Conservation (phyloP, 2,888 invertebrate genomes). For the Sepiola atlantica region DNA sequence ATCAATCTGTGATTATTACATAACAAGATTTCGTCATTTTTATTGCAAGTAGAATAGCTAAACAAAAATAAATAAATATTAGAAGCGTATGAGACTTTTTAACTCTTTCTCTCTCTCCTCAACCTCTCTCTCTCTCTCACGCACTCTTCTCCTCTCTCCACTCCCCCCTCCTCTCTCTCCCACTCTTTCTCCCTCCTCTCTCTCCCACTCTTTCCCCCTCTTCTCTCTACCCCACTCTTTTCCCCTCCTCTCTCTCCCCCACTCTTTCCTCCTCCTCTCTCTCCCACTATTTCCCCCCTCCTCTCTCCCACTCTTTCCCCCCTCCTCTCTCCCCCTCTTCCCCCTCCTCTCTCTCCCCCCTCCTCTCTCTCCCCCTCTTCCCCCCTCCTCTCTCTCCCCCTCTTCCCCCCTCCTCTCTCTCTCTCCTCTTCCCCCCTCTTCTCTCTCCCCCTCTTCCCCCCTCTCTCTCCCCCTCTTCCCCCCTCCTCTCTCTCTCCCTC, state of each 20-base stretch:
- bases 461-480: no score
- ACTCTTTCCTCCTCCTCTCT: not conserved
- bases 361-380: not conserved
- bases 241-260: not conserved
- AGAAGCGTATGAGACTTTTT: no score
- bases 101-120: no score
- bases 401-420: not conserved
- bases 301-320: not conserved
- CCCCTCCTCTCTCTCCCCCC: no score
- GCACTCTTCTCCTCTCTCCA: accelerated
- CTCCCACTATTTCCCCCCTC: no score
- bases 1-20: no score
- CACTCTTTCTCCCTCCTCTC: not conserved
- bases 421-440: not conserved
- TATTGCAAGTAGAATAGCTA: no score
- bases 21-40: no score
- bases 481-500: not conserved
- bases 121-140: not conserved
- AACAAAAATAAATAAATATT: no score
- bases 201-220: not conserved
- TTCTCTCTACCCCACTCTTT: no score
- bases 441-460: not conserved
- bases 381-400: accelerated
- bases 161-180: no score
- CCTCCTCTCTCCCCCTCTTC: not conserved